Evolutionary conservation across 1,140 invertebrate species (phyloP), one percentile per base, ranked within the genome.

Genomic region (Cydia amplana): DNA sequence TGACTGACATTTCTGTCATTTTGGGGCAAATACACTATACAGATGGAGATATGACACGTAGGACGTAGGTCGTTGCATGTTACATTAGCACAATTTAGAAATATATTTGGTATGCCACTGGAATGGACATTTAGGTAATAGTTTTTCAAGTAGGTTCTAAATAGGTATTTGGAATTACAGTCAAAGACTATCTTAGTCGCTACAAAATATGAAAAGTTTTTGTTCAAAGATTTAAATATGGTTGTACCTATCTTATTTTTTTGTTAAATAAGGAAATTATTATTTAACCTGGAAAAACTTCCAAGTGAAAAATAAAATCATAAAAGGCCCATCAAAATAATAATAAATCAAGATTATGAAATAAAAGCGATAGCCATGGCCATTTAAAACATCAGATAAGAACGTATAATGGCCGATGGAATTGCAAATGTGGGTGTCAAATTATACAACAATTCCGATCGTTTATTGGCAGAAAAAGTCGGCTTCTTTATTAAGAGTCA

Each of bases 361-460:
- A 18, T 18, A 18, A 55, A 55, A 18, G 51, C 51, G n/a, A 55
- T 18, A 55, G 5, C 1, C 2, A 55, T 55, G 2, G n/a, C 51
- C 4, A 51, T 51, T n/a, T 51, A 51, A 18, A 18, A 55, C 51
- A 55, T 18, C 51, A 7, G 51, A 55, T 55, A 18, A 55, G 43
- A 46, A 4, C 51, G 32, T 25, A 40, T 51, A 73, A 75, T 72
- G 32, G 55, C 12, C 32, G 5, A 72, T 74, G 74, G 72, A 75
- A 77, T 77, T 79, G 76, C 76, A 74, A 77, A 79, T 77, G 23
- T 23, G 77, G 74, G 74, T 67, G 78, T 75, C 74, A 77, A 75
- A 74, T 77, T 73, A 77, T 77, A 75, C 78, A 65, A 70, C 73
- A 49, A 28, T 43, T 49, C 25, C 23, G 14, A 20, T 55, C 73